phyloP scores from a whole-genome alignment of 2,113 vertebrate genomes.

The Myrmecophaga tridactyla region DNA sequence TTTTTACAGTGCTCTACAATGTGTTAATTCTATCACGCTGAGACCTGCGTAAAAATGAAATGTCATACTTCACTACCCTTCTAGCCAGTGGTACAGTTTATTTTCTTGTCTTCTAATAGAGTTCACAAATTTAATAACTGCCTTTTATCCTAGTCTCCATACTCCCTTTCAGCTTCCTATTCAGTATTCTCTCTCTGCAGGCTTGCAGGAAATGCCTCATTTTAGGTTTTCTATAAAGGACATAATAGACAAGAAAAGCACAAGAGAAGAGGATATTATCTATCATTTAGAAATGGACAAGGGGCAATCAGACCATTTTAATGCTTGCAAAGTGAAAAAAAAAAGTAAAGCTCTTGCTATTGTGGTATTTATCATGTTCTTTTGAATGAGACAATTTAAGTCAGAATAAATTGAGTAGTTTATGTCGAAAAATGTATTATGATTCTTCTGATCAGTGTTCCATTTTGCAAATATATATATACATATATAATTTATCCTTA shows the following conservation, averaged over 20 bases:
- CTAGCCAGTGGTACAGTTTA: conserved; percentile 81
- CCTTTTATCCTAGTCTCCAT: conserved; percentile 82
- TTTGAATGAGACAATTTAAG: conserved; percentile 53
- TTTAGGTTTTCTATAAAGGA: conserved; percentile 72
- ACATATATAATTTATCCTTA: conserved; percentile 43
- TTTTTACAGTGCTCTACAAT: conserved; percentile 78
- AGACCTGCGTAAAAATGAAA: conserved; percentile 85
- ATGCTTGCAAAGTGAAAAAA: conserved; percentile 23
- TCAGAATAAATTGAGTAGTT: conserved; percentile 68
- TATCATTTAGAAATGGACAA: conserved; percentile 64
- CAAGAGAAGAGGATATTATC: conserved; percentile 67
- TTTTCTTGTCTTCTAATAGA: conserved; percentile 84
- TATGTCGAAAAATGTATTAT: conserved; percentile 73
- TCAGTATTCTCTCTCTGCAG: conserved; percentile 73
- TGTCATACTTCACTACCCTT: conserved; percentile 83
- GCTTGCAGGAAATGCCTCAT: conserved; percentile 80
- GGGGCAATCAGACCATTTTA: conserved; percentile 68
- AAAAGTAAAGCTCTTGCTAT: conserved; percentile 45
- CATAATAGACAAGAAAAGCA: conserved; percentile 75
- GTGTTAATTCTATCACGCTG: conserved; percentile 80
- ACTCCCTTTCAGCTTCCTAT: conserved; percentile 80
- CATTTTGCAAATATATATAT: background rate
- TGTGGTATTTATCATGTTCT: conserved; percentile 50
- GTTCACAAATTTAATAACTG: conserved; percentile 87
- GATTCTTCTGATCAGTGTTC: conserved; percentile 58